A percentile compares a stretch with the other conserved stretches of the same genome.
Evolutionary conservation across 2,888 invertebrate genomes (phyloP).

Genomic region (Drosophila longiperda): DNA sequence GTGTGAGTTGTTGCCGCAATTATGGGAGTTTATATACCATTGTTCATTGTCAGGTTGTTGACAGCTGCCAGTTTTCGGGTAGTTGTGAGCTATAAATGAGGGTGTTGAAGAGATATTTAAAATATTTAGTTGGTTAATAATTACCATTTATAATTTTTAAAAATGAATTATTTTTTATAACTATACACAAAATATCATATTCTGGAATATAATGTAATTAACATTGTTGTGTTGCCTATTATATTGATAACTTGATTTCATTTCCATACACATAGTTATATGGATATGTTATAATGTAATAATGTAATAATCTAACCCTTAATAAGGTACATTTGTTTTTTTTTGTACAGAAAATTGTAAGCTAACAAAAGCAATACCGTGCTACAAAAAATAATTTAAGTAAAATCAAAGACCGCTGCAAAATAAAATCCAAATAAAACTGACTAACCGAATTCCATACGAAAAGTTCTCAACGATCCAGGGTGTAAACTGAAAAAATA

Average conservation of each 20-base stretch:
- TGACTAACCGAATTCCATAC: conserved; percentile 37
- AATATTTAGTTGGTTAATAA: neutral
- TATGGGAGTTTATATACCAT: neutral
- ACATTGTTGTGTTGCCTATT: neutral
- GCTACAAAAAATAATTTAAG: conserved; percentile 27
- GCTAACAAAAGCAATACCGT: neutral
- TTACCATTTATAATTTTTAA: neutral
- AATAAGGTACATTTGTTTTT: neutral
- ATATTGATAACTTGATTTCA: neutral
- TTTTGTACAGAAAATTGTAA: neutral
- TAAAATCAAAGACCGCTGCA: conserved; percentile 28
- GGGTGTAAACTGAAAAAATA: conserved; percentile 70
- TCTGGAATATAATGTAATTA: neutral
- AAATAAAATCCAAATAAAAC: conserved; percentile 16
- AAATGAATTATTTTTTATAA: neutral
- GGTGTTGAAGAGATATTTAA: neutral
- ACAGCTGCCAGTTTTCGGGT: conserved; percentile 12
- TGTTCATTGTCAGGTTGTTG: conserved; percentile 41
- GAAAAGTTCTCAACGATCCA: conserved; percentile 29
- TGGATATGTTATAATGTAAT: no score
- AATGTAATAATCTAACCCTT: neutral
- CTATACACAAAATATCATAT: neutral
- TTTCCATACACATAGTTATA: no score
- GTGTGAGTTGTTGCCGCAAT: conserved; percentile 10
- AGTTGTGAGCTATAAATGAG: neutral